Evolutionary conservation across 2,113 vertebrate species (phyloP).

Genomic region (Nibea albiflora): DNA sequence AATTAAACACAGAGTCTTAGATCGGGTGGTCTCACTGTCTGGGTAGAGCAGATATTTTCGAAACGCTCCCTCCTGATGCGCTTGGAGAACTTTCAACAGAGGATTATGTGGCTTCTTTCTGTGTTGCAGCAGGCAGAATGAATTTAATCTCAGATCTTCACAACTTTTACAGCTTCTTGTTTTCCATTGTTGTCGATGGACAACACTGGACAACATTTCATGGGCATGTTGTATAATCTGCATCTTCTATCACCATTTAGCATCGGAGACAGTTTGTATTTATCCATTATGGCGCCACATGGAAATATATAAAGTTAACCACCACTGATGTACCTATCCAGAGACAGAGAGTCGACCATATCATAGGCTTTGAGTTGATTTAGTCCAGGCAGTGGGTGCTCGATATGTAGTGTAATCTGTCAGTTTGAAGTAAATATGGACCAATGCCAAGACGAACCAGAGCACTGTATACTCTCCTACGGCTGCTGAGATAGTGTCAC

Average conservation of each 20-base stretch:
- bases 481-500: conserved; percentile 65
- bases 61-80: conserved; percentile 45
- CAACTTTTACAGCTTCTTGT: conserved; percentile 15
- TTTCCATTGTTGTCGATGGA: conserved; percentile 27
- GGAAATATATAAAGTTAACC: conserved; percentile 4
- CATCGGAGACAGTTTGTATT: conserved; percentile 21
- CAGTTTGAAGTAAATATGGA: conserved; percentile 64
- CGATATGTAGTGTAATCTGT: conserved; percentile 42
- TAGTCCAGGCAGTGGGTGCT: conserved; percentile 7
- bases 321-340: neutral
- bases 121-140: conserved; percentile 60
- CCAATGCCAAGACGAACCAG: conserved; percentile 58
- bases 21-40: conserved; percentile 57
- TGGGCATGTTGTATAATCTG: neutral
- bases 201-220: conserved; percentile 34
- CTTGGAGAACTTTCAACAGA: conserved; percentile 57
- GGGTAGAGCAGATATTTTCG: conserved; percentile 66
- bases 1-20: conserved; percentile 72
- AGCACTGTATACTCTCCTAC: conserved; percentile 43
- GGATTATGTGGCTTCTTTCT: conserved; percentile 60
- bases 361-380: conserved; percentile 56
- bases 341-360: conserved; percentile 18
- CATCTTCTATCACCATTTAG: neutral
- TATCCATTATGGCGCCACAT: neutral
- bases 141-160: conserved; percentile 35